Base-by-base conservation (phyloP, 2,888 invertebrate genomes). In the Erebia ligea region DNA sequence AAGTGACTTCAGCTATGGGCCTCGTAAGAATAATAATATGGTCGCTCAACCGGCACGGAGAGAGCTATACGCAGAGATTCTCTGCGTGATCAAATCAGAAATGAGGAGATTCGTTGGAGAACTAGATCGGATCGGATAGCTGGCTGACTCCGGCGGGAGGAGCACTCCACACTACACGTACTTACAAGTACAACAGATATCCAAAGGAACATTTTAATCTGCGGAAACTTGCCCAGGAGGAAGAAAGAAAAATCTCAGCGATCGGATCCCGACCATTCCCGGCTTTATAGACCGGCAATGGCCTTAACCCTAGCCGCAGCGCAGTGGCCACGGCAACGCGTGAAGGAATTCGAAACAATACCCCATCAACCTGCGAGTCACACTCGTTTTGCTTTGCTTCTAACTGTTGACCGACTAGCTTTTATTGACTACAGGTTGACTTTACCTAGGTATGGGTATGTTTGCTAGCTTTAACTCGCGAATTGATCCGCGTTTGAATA, bases 341-440 rank as follows among this genome's bases (percentile, higher is more conserved):
- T 91, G 91, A 87, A 80, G 91, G 91, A 90, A 92, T 91, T 85
- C 86, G 84, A 88, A 91, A 84, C 91, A 92, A 91, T 90, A 83
- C 87, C 79, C 89, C 87, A 88, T 90, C 86, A 86, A 86, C 79
- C 67, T 75, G 76, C 65, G 40, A 42, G n/a, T 10, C 52, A 52
- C 52, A 34, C 75, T 81, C 81, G 85, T 86, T 85, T 87, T 85
- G 80, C 77, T 83, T 81, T 83, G 77, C 78, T 83, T 82, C 59
- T 66, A 59, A 67, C 66, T 67, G 62, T 63, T 67, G 67, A 67
- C 67, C 45, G 69, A 64, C 63, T 64, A 54, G 56, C 21, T 56
- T 5, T 56, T 56, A 56, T 56, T 56, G 56, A 21, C 56, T 11
- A 54, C 54, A 19, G 17, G 54, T 54, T 54, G 10, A 2, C 52